phyloP scores from a whole-genome alignment of 1,140 invertebrate genomes.

The Lamellibrachia luymesi region DNA sequence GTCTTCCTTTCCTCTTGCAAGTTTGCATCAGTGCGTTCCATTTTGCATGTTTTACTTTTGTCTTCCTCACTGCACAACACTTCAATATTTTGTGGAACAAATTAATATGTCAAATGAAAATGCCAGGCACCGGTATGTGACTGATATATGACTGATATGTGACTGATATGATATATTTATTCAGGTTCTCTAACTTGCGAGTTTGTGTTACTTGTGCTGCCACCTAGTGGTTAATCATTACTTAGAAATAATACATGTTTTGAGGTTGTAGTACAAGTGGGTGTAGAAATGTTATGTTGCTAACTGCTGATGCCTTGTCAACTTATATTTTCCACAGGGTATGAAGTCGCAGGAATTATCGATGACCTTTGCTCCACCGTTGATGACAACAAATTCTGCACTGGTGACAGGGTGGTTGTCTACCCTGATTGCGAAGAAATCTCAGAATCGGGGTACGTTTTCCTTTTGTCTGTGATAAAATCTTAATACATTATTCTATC shows the following conservation, averaged over 20 bases:
- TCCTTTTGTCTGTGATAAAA: not conserved
- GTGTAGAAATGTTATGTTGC: not conserved
- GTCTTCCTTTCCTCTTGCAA: no score
- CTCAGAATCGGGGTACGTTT: constrained; percentile 14
- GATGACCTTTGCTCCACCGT: constrained; percentile 48
- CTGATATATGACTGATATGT: not conserved
- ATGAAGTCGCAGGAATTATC: constrained; percentile 52
- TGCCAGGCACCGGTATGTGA: not conserved
- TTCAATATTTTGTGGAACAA: not conserved
- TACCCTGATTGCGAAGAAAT: constrained; percentile 48
- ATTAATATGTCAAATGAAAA: not conserved
- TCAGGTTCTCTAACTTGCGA: not conserved
- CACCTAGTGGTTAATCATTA: not conserved
- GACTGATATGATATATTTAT: not conserved
- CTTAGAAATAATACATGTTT: not conserved
- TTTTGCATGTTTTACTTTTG: no score
- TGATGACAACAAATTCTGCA: constrained; percentile 38
- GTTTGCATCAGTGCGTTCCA: no score
- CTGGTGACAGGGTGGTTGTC: constrained; percentile 53
- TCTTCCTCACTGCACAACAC: not conserved
- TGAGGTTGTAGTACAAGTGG: constrained; percentile 6
- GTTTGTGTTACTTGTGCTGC: not conserved
- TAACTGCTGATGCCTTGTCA: constrained; percentile 10
- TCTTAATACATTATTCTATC: no score
- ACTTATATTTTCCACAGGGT: constrained; percentile 36